Base-by-base conservation (phyloP, 2,113 vertebrate species). In the Taxidea taxus region DNA sequence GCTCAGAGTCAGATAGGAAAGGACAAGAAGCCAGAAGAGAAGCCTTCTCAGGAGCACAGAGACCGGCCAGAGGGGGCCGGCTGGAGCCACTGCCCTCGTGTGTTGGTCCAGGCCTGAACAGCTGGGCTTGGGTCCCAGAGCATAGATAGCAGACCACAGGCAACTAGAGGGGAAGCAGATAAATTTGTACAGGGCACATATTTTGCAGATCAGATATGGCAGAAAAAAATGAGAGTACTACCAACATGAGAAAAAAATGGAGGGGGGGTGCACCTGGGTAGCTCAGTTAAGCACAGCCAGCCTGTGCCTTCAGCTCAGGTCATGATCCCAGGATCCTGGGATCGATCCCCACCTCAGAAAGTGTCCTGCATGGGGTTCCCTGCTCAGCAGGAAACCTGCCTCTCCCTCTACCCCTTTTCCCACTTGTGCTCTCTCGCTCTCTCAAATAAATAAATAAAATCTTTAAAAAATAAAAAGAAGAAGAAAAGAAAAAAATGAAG, bases 51-150 rank as follows among this genome's bases (percentile, higher is more conserved):
- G 29, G 21, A 29, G 72, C 4, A 31, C 39, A 4, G 31, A 16
- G 42, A 64, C 34, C 3, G 7, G 56, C 20, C 27, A 37, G 37
- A 31, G 14, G 34, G 74, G 21, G 25, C 7, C 0, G 2, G 14
- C 58, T 20, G 1, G 37, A 20, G 31, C 0, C 10, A 37, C 29
- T 23, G 34, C n/a, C 9, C 4, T 2, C 0, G 14, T 2, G 7
- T 2, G 49, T 7, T 5, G 42, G n/a, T 34, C 1, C 2, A 18
- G 6, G 16, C 47, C n/a, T 25, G 49, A 25, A 39, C 0, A 2
- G 4, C 3, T 2, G 18, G 14, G 21, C 51, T 29, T 62, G 54
- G 7, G 11, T 6, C 8, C 4, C 49, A 56, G 21, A 25, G 23
- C 70, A 27, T 56, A 31, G 54, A 74, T 9, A 13, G 56, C n/a